Evolutionary conservation across 2,113 vertebrate species (phyloP).

Genomic region (Herpetotheres cachinnans): DNA sequence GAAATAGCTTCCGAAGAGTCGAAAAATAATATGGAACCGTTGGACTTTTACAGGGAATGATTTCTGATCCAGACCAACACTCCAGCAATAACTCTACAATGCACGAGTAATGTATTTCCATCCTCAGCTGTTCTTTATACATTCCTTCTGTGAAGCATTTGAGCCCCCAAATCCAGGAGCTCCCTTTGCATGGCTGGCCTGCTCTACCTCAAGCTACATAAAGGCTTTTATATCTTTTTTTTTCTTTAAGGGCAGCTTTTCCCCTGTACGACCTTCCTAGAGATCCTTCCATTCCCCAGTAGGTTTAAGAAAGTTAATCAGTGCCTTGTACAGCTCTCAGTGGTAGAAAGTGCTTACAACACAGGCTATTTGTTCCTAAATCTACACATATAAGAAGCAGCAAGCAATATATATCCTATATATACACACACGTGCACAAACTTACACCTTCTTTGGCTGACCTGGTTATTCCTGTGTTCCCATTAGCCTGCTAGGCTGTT

Average conservation of each 20-base stretch:
- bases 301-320: constrained; percentile 43
- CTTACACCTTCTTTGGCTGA: constrained; percentile 21
- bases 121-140: neutral
- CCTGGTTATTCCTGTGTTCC: constrained; percentile 25
- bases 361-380: constrained; percentile 17
- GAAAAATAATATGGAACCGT: neutral
- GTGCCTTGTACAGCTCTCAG: neutral
- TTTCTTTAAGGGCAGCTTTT: neutral
- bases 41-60: neutral
- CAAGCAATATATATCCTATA: neutral
- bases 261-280: neutral
- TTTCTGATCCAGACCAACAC: neutral
- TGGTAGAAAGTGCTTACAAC: neutral
- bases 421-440: no score
- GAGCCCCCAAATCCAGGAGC: neutral
- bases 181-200: fast-evolving
- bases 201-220: neutral
- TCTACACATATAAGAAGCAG: neutral
- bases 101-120: neutral
- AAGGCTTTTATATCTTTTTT: neutral
- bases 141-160: neutral
- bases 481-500: constrained; percentile 23
- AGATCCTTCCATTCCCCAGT: neutral
- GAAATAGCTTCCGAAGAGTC: neutral
- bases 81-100: neutral